phyloP scores from a whole-genome alignment of 2,888 invertebrate genomes.

The Agriopis aurantiaria region DNA sequence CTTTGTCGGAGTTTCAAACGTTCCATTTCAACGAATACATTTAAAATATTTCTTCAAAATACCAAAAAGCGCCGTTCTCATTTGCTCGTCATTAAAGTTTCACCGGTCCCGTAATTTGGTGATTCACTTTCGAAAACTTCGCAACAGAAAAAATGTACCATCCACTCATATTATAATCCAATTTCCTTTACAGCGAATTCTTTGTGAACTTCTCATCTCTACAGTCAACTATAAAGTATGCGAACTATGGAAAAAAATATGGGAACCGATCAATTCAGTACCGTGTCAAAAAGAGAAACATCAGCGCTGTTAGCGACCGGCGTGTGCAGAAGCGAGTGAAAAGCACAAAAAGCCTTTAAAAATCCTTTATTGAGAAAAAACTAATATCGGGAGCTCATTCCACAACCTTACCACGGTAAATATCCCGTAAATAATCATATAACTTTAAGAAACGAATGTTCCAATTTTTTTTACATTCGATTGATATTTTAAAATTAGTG shows the following conservation, averaged over 20 bases:
- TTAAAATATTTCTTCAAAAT: conserved; percentile 16
- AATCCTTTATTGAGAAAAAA: too few species aligned
- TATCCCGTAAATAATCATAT: too few species aligned
- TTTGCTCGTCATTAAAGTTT: conserved; percentile 31
- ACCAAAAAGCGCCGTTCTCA: conserved; percentile 12
- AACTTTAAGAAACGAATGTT: too few species aligned
- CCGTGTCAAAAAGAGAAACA: conserved; percentile 5
- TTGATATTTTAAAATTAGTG: too few species aligned
- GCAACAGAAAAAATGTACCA: conserved; percentile 31
- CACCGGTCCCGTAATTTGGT: conserved; percentile 33
- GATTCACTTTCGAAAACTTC: conserved; percentile 25
- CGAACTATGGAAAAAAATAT: conserved; percentile 4
- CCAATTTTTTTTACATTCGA: too few species aligned
- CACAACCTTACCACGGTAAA: too few species aligned
- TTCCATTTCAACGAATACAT: conserved; percentile 13
- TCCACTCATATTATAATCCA: conserved; percentile 51
- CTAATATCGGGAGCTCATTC: too few species aligned
- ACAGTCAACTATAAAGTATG: conserved; percentile 29
- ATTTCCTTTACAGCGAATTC: conserved; percentile 59
- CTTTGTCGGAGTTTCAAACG: conserved; percentile 15
- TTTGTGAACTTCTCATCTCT: conserved; percentile 51
- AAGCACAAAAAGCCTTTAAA: too few species aligned
- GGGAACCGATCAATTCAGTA: conserved; percentile 4
- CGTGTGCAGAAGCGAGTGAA: too few species aligned
- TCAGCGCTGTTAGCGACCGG: too few species aligned